phyloP scores from a whole-genome alignment of 2,113 vertebrate genomes.

The Etia nguti region DNA sequence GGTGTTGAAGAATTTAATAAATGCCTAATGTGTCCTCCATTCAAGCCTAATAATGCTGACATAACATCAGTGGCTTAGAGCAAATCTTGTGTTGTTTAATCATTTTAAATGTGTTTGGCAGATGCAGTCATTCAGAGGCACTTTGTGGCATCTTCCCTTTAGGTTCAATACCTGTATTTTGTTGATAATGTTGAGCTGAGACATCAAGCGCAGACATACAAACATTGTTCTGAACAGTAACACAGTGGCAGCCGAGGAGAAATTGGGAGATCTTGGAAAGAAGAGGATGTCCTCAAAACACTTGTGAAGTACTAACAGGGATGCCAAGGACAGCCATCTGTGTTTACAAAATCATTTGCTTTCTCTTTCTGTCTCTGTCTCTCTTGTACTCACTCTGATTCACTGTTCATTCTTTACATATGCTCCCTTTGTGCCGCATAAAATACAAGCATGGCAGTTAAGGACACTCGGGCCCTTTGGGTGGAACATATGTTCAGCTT shows the following conservation, averaged over 20 bases:
- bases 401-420: slow-evolving; percentile 68
- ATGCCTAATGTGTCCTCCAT: not conserved
- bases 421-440: slow-evolving; percentile 66
- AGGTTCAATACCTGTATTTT: not conserved
- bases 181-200: slow-evolving; percentile 13
- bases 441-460: slow-evolving; percentile 59
- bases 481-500: slow-evolving; percentile 61
- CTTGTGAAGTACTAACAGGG: slow-evolving; percentile 56
- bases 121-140: not conserved
- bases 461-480: slow-evolving; percentile 57
- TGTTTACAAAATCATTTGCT: slow-evolving; percentile 65
- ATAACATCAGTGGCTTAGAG: not conserved
- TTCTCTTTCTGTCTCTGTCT: slow-evolving; percentile 58
- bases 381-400: slow-evolving; percentile 57
- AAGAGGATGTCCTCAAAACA: slow-evolving; percentile 69
- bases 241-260: slow-evolving; percentile 39
- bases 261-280: slow-evolving; percentile 62
- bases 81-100: not conserved
- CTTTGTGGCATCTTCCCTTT: not conserved
- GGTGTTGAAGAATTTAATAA: not conserved
- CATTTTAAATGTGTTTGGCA: not conserved
- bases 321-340: slow-evolving; percentile 71
- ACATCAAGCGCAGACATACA: slow-evolving; percentile 31
- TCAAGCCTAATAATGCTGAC: not conserved
- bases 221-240: slow-evolving; percentile 34